These are phyloP conservation scores for Gobius niger DNA, from an alignment of 2,113 vertebrate genomes.

Conservation along the genomic window DNA sequence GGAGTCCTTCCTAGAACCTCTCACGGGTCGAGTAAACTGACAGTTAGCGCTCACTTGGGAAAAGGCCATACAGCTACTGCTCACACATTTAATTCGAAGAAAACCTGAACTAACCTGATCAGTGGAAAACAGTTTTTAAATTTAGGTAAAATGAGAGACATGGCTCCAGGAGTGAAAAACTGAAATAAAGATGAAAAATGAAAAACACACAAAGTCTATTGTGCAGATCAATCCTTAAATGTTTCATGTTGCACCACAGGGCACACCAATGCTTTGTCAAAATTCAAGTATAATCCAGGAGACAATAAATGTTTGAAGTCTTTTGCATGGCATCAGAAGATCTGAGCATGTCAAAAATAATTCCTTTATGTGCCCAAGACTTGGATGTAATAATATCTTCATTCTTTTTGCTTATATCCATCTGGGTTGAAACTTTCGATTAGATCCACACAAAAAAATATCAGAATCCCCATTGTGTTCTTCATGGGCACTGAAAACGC, in stretches of 20 bases:
- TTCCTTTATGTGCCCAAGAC: constrained; percentile 52
- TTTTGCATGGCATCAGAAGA: constrained; percentile 55
- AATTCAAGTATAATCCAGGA: constrained; percentile 81
- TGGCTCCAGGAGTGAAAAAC: not conserved
- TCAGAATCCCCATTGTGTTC: constrained; percentile 10
- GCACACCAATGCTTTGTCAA: constrained; percentile 26
- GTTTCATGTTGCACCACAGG: constrained; percentile 26
- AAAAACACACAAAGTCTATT: not conserved
- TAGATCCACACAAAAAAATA: constrained; percentile 34
- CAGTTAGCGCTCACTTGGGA: constrained; percentile 56
- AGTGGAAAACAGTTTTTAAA: not conserved
- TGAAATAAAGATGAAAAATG: not conserved
- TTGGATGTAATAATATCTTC: constrained; percentile 26
- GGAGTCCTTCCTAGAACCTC: constrained; percentile 49
- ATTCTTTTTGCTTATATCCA: constrained; percentile 24
- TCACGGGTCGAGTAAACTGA: constrained; percentile 39
- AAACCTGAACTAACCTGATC: not conserved
- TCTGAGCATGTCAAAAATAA: constrained; percentile 50
- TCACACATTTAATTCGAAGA: constrained; percentile 15
- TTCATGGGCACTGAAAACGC: constrained; percentile 1
- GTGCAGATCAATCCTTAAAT: constrained; percentile 27
- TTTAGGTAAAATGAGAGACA: not conserved
- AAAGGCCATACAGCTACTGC: constrained; percentile 60
- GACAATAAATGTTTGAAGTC: constrained; percentile 46
- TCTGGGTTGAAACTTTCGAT: constrained; percentile 15